Conservation (phyloP, 1,140 invertebrate species). For the Bombus balteatus region DNA sequence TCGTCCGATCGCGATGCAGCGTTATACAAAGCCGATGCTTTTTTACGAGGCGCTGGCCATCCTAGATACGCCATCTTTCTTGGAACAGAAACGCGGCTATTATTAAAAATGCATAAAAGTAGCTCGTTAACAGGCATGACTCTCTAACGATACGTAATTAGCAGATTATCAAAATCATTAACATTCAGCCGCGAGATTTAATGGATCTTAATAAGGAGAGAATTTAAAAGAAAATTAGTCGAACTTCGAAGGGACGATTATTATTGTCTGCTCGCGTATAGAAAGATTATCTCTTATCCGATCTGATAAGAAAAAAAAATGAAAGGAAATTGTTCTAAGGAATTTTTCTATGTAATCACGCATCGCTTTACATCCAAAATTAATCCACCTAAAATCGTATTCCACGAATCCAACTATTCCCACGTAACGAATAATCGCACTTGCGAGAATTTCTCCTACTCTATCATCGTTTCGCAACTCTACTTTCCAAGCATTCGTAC, state of each 20-base stretch:
- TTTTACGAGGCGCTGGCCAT: slow-evolving; percentile 2
- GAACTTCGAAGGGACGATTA: not conserved
- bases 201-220: slow-evolving; percentile 5
- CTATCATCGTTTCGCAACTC: not conserved
- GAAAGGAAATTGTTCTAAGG: too few species aligned
- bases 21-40: slow-evolving; percentile 5
- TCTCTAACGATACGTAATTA: slow-evolving; percentile 30
- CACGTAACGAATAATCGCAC: not conserved
- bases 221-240: not conserved
- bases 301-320: not conserved
- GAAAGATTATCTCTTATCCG: not conserved
- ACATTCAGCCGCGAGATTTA: slow-evolving; percentile 11
- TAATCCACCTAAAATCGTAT: not conserved
- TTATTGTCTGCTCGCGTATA: not conserved
- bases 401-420: not conserved
- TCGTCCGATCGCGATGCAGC: slow-evolving; percentile 8
- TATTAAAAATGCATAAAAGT: slow-evolving; percentile 36
- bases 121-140: slow-evolving; percentile 13
- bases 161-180: slow-evolving; percentile 14
- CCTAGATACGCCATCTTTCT: slow-evolving; percentile 32
- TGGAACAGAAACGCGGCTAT: not conserved
- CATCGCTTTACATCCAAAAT: not conserved
- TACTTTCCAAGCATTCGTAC: not conserved
- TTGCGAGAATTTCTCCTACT: not conserved
- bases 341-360: not conserved